Evolutionary conservation across 2,888 invertebrate genomes (phyloP), one percentile per base, ranked within the genome.

Genomic region (Temnothorax ravouxi): DNA sequence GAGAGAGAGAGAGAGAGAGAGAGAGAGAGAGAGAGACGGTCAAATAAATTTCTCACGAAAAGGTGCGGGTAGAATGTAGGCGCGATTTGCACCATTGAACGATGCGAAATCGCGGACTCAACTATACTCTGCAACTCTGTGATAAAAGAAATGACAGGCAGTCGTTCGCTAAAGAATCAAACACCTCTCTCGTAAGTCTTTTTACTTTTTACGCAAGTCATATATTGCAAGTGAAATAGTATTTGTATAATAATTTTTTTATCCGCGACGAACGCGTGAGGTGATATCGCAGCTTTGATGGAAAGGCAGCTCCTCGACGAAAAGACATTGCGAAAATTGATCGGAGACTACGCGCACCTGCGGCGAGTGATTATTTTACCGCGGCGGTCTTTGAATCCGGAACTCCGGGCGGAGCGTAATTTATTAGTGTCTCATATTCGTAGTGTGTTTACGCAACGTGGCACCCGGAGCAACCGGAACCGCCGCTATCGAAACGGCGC

Each of bases 1-100:
- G 21, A 44, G 2, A 85, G 34, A 34, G 34, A 34, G 34, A 34
- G 6, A 34, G 6, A 64, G 21, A 64, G 13, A 41, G 13, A 64
- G 13, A 64, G 5, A 41, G 13, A 25, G 1, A 25, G 66, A 84
- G 77, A 84, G 87, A 84, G 83, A 85, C 54, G 74, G 71, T 77
- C 56, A 64, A 50, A 79, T 83, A 71, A 84, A 88, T 83, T 89
- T 90, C 87, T 84, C 87, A 88, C 84, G 82, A 56, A 61, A 59
- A 34, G 61, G 34, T 44, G 29, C 47, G 41, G 66, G n/a, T 25
- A 47, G 41, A 52, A 66, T 44, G n/a, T 38, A 69, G 34, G 52
- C 64, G 52, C 25, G 62, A 59, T 47, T 85, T 83, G 85, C 88
- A 89, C 88, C 88, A 82, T 84, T 82, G 82, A 87, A 81, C 79